These are phyloP conservation scores for Sabatieria punctata DNA, from an alignment of 2,888 invertebrate genomes.

Conservation along the genomic window DNA sequence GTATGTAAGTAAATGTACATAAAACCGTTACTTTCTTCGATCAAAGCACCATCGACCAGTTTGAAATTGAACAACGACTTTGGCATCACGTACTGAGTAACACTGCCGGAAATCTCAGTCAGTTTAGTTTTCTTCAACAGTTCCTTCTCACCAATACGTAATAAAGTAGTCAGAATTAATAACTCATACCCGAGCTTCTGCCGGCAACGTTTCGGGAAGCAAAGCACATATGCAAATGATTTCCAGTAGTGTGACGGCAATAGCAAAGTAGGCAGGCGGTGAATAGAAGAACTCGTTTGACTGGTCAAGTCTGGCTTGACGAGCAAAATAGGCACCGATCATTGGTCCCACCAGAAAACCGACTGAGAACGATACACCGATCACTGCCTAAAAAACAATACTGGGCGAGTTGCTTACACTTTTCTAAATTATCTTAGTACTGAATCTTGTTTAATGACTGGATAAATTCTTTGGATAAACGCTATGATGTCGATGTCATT, in stretches of 20 bases:
- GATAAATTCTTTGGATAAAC: no score
- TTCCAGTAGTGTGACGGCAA: conserved; percentile 53
- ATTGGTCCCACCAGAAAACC: conserved; percentile 92
- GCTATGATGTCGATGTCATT: no score
- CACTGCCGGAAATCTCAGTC: background rate
- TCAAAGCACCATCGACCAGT: conserved; percentile 47
- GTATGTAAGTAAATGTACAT: background rate
- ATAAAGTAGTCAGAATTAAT: no score
- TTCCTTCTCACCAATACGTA: conserved; percentile 9
- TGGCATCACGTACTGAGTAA: conserved; percentile 45
- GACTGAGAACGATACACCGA: conserved; percentile 88
- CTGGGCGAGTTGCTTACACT: conserved; percentile 3
- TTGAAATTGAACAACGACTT: conserved; percentile 44
- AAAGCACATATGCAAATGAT: conserved; percentile 52
- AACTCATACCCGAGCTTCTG: conserved; percentile 42
- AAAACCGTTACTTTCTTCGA: background rate
- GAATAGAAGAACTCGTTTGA: conserved; percentile 57
- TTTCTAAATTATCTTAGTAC: conserved; percentile 1
- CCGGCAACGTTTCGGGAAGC: conserved; percentile 66
- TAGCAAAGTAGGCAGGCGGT: conserved; percentile 53
- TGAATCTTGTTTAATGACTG: no score
- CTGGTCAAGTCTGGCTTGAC: conserved; percentile 38
- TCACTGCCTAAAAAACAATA: conserved; percentile 54
- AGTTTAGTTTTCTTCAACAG: background rate
- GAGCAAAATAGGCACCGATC: conserved; percentile 74